Evolutionary conservation across 2,113 vertebrate species (phyloP).

Genomic region (Eudorcas thomsonii): DNA sequence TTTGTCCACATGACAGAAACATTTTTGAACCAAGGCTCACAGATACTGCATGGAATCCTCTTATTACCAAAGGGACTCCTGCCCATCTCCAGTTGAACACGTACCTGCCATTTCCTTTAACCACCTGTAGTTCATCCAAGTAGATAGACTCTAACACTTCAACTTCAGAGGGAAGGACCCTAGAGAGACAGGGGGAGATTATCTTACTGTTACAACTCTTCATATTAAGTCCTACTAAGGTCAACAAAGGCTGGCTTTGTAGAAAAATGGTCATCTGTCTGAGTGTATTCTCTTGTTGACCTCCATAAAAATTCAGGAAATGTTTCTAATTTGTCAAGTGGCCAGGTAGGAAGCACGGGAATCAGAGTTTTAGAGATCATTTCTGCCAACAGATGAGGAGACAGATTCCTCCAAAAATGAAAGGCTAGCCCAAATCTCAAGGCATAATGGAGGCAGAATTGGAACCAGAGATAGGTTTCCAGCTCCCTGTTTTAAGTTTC

Average conservation of each 20-base stretch:
- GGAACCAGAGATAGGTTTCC: neutral
- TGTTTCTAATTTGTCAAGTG: neutral
- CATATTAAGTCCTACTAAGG: neutral
- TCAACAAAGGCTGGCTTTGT: neutral
- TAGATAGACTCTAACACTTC: slow-evolving; percentile 97
- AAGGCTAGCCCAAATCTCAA: neutral
- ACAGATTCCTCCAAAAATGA: neutral
- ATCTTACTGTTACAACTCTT: slow-evolving; percentile 13
- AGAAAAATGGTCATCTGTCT: neutral
- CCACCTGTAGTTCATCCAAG: slow-evolving; percentile 90
- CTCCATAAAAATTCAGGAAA: neutral
- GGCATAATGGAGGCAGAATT: neutral
- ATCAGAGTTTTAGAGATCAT: neutral
- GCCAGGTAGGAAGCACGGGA: neutral
- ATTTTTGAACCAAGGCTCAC: neutral
- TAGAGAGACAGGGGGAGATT: slow-evolving; percentile 70
- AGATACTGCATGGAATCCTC: neutral
- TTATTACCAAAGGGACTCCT: neutral
- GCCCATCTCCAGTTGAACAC: slow-evolving; percentile 26
- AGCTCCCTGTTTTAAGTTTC: neutral
- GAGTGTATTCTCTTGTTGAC: neutral
- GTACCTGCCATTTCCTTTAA: slow-evolving; percentile 84
- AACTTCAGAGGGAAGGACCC: slow-evolving; percentile 87
- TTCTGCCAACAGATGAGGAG: slow-evolving; percentile 2
- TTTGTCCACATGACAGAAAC: neutral